A percentile compares a stretch with the other conserved stretches of the same genome.
Evolutionary conservation across 2,797 vertebrate genomes (phyloP).

Genomic region (Clarias pachynema): DNA sequence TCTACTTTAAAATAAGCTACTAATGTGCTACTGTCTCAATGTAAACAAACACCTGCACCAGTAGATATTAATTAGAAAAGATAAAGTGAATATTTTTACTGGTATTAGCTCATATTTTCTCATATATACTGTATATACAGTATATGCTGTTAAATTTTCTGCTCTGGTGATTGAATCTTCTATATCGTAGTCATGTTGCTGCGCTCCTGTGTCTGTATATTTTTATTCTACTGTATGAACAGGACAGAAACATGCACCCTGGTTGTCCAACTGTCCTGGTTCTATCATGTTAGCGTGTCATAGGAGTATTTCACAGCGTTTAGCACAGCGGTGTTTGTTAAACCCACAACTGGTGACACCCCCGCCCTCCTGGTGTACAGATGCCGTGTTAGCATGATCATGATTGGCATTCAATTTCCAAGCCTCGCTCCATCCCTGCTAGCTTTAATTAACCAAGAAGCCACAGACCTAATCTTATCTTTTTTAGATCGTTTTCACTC

Average conservation of each 20-base stretch:
- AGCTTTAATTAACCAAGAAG: constrained; percentile 75
- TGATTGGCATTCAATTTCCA: constrained; percentile 66
- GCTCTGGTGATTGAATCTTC: background rate
- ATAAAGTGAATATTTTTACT: too few species aligned
- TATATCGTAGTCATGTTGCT: background rate
- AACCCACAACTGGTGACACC: background rate
- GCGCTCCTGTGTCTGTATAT: background rate
- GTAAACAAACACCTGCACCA: too few species aligned
- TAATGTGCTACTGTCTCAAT: too few species aligned
- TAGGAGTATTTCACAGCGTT: constrained; percentile 13
- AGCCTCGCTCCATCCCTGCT: constrained; percentile 53
- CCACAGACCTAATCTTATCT: constrained; percentile 76
- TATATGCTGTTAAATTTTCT: background rate
- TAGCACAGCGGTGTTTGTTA: background rate
- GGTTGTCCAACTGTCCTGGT: constrained; percentile 54
- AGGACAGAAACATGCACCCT: background rate
- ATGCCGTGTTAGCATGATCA: constrained; percentile 26
- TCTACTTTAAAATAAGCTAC: too few species aligned
- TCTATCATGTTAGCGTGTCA: constrained; percentile 59
- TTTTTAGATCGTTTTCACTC: constrained; percentile 69
- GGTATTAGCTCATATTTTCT: too few species aligned
- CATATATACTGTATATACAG: too few species aligned
- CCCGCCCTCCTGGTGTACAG: background rate
- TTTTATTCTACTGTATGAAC: constrained; percentile 39
- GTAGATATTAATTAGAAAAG: too few species aligned